phyloP scores from a whole-genome alignment of 30 jellyfish, hydroid and myxozoan species.

The Aurelia aurita complex sp. Pacific region DNA sequence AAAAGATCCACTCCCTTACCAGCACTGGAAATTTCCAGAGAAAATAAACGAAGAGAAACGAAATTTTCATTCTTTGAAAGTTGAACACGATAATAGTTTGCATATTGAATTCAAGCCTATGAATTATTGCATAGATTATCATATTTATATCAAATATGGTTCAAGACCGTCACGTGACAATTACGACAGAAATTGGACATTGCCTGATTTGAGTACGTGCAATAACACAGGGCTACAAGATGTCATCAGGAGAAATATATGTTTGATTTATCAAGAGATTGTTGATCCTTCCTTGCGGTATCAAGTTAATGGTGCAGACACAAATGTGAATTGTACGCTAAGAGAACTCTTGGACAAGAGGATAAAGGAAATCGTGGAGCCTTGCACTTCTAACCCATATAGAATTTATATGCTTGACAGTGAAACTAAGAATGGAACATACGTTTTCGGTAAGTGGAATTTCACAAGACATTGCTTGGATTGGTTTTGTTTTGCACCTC shows the following conservation, averaged over 20 bases:
- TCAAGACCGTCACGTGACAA: conserved; percentile 61
- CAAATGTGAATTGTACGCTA: conserved; percentile 36
- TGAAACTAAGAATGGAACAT: conserved; percentile 50
- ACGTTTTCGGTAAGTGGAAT: conserved; percentile 26
- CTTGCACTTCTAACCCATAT: conserved; percentile 27
- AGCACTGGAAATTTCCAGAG: conserved; percentile 37
- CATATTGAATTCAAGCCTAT: conserved; percentile 49
- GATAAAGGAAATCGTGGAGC: conserved; percentile 12
- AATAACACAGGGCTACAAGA: conserved; percentile 15
- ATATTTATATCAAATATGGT: conserved; percentile 25
- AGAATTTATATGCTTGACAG: conserved; percentile 31
- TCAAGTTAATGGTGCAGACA: not conserved
- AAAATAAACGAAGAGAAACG: conserved; percentile 15
- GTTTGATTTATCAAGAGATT: conserved; percentile 33
- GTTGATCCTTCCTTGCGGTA: conserved; percentile 7
- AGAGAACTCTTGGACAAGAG: conserved; percentile 8
- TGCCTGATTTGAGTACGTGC: conserved; percentile 61
- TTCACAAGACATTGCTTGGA: not conserved
- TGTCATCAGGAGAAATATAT: conserved; percentile 30
- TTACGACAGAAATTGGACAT: conserved; percentile 41
- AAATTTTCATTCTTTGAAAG: conserved; percentile 22
- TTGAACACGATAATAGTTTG: conserved; percentile 42
- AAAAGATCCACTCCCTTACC: conserved; percentile 10
- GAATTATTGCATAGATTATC: conserved; percentile 48
- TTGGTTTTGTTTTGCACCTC: no score